Evolutionary conservation across 2,113 vertebrate genomes (phyloP), one percentile per base, ranked within the genome.

Genomic region (Leucopsar rothschildi): DNA sequence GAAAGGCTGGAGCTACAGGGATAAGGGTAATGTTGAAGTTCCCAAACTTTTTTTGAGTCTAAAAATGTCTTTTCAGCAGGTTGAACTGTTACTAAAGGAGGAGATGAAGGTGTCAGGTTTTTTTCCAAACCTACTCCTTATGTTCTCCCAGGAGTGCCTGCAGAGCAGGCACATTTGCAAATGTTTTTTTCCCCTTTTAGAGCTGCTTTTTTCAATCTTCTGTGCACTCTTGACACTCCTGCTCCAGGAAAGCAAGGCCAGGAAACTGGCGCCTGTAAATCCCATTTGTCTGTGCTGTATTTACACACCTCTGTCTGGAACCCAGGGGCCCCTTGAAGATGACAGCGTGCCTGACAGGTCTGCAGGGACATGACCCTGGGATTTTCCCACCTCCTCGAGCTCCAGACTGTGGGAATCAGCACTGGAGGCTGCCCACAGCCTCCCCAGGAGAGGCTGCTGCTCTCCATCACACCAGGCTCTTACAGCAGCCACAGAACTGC

Each of bases 241-340:
- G 35, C 52, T 76, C 73, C 37, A 59, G 56, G 42, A 42, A 76
- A 66, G 21, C 1, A 15, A 47, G 18, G 64, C 11, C 5, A 22
- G 68, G n/a, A 90, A 73, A 55, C 20, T 3, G 3, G 25, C 0
- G 2, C 29, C 35, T 65, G 50, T 61, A 61, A 61, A 88, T 55
- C 40, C 45, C 37, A 28, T 57, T 61, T 90, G 15, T 40, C 84
- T 75, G 47, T 53, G 50, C 35, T 10, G 1, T 27, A 19, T 44
- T 9, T 6, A 12, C 3, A 50, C 44, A 68, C 49, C 31, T 61
- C 42, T 1, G 4, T 0, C 1, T 4, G 53, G 16, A n/a, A 42
- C 35, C 1, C 1, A 45, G 42, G 1, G 2, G 25, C 59, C 13
- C 15, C 40, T 37, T 3, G 3, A 23, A 23, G 49, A 55, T 5